These are phyloP conservation scores for Argyresthia albistria DNA, from an alignment of 2,888 invertebrate genomes.

Conservation along the genomic window DNA sequence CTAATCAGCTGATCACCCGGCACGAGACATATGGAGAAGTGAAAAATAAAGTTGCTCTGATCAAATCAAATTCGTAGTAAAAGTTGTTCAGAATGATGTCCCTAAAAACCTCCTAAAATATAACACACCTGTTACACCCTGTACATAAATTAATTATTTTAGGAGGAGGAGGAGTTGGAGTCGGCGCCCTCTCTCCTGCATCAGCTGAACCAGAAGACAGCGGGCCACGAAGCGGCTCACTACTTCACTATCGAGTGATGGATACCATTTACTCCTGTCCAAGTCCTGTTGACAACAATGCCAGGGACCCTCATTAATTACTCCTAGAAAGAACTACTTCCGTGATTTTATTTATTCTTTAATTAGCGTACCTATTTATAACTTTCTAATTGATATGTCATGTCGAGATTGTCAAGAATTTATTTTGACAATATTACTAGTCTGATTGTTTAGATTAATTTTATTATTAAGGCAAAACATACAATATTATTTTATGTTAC, in stretches of 20 bases:
- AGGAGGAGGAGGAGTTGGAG: neutral
- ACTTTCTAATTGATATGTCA: no score
- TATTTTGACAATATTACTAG: neutral
- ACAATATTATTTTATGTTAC: neutral
- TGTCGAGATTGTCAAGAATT: no score
- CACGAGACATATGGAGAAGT: no score
- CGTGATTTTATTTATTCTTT: neutral
- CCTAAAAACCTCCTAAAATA: no score
- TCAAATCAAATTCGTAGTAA: no score
- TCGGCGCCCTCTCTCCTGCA: neutral
- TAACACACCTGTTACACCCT: no score
- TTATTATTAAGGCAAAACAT: neutral
- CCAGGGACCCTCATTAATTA: neutral
- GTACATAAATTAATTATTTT: no score
- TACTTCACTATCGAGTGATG: constrained; percentile 42
- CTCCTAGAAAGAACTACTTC: neutral
- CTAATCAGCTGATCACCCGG: no score
- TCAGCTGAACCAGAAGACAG: constrained; percentile 14
- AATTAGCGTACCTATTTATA: no score
- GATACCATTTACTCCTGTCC: neutral
- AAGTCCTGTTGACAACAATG: no score
- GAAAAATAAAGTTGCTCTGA: no score
- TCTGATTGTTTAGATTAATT: neutral
- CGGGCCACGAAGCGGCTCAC: constrained; percentile 26
- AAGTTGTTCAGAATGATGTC: no score